Evolutionary conservation across 2,888 invertebrate species (phyloP), one percentile per base, ranked within the genome.

Genomic region (Trissolcus japonicus): DNA sequence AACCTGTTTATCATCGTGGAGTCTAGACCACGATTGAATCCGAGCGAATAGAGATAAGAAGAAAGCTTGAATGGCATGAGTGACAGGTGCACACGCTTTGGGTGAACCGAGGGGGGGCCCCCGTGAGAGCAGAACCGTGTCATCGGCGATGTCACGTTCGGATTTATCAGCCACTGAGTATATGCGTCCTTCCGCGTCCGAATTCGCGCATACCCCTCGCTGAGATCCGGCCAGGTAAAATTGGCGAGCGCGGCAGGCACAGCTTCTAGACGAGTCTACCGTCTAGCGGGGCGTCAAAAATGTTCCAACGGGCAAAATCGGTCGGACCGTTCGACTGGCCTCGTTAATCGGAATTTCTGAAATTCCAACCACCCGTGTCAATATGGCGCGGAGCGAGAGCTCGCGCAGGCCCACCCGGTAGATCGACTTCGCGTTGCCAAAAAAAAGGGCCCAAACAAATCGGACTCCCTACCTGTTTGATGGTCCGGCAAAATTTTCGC

Each of bases 401-500:
- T 4, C 25, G 2, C 25, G 25, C 25, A 6, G 25, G 25, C 25
- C 25, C 25, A 25, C 25, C 25, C 25, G 25, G 25, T 25, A 25
- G 25, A 25, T 25, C 4, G 6, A 25, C 25, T 25, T 25, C 25
- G 25, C 25, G 35, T 35, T 35, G 29, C 7, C 35, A 11, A 11
- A 9, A 35, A 35, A 9, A 29, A 4, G 29, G 35, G 9, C 7
- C 35, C 25, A 25, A 35, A 11, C 9, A 35, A 35, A 35, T 11
- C 1, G 35, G 35, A 35, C 7, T 11, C 2, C 81, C 80, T 78
- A 88, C 88, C 88, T 86, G 87, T 88, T 85, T 87, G 86, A 86
- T 84, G 84, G 85, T 86, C 82, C 84, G 88, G 87, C 85, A 87
- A 81, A 87, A 88, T 86, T 83, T 86, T 88, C 85, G 85, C 83